These are phyloP conservation scores for Typhlichthys eigenmanni DNA, from an alignment of 2,797 vertebrate species.

Conservation along the genomic window DNA sequence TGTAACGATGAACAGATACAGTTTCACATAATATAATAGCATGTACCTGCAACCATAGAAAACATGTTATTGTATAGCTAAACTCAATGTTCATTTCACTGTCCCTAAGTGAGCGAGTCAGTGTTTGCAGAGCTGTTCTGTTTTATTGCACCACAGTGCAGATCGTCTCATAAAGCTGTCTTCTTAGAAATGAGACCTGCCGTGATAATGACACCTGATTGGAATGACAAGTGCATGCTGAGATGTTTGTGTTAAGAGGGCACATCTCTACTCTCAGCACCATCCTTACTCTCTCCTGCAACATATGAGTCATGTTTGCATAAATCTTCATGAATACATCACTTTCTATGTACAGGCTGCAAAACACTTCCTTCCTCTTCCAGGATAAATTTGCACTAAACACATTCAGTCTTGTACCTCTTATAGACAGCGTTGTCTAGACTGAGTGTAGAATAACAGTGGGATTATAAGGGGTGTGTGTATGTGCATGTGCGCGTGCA, in stretches of 20 bases:
- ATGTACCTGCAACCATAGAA: constrained; percentile 1
- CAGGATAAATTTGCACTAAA: constrained; percentile 62
- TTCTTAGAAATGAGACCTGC: constrained; percentile 57
- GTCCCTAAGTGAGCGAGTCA: constrained; percentile 30
- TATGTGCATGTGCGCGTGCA: constrained; percentile 27
- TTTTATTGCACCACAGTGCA: constrained; percentile 62
- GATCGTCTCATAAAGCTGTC: constrained; percentile 68
- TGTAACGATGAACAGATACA: too few species aligned
- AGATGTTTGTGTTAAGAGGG: constrained; percentile 65
- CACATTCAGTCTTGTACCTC: constrained; percentile 49
- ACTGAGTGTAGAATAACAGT: constrained; percentile 53
- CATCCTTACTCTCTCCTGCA: constrained; percentile 51
- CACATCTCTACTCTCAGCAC: constrained; percentile 58
- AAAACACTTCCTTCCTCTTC: constrained; percentile 60
- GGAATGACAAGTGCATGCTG: constrained; percentile 65
- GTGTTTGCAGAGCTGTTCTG: constrained; percentile 23
- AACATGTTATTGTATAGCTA: not conserved
- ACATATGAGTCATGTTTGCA: constrained; percentile 50
- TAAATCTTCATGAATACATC: constrained; percentile 78
- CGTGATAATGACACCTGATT: constrained; percentile 63
- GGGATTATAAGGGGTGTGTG: constrained; percentile 53
- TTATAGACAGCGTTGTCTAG: constrained; percentile 48
- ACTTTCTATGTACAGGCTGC: constrained; percentile 82
- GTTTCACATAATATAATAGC: too few species aligned
- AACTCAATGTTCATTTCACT: too few species aligned